A percentile compares a stretch with the other conserved stretches of the same genome.
Conservation (phyloP, 1,140 invertebrate species). For the Lordiphosa stackelbergi region DNA sequence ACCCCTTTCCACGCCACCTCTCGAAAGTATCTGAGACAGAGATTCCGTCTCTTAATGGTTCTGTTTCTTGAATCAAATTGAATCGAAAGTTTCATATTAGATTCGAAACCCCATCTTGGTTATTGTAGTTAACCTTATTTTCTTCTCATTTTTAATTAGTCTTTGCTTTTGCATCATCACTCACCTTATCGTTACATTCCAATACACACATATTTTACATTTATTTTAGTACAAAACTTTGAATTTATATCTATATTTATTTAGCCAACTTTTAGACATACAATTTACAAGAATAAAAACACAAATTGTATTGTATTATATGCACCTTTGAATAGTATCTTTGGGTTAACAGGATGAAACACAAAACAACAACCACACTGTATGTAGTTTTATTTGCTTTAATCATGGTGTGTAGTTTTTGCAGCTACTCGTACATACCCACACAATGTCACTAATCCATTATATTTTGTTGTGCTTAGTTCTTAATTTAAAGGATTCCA, state of each 20-base stretch:
- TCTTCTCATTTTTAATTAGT: too few relatives aligned
- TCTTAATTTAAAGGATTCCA: too few relatives aligned
- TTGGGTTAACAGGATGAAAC: conserved; percentile 50
- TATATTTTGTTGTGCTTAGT: conserved; percentile 1
- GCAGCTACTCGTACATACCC: too few relatives aligned
- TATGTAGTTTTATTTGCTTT: conserved; percentile 45
- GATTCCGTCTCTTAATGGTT: too few relatives aligned
- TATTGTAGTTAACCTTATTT: too few relatives aligned
- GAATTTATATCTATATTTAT: conserved; percentile 14
- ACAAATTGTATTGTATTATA: conserved; percentile 55
- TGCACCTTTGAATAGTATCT: conserved; percentile 56
- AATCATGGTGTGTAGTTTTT: not conserved
- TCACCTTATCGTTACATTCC: too few relatives aligned
- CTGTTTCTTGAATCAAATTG: too few relatives aligned
- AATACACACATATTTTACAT: not conserved
- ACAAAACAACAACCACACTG: conserved; percentile 25
- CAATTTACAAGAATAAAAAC: conserved; percentile 28
- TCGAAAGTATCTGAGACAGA: too few relatives aligned
- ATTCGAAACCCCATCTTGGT: too few relatives aligned
- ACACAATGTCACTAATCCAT: conserved; percentile 19
- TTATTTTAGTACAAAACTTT: conserved; percentile 28
- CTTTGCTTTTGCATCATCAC: too few relatives aligned
- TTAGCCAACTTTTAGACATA: conserved; percentile 49
- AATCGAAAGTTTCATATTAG: too few relatives aligned
- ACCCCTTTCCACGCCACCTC: too few relatives aligned